phyloP scores from a whole-genome alignment of 2,113 vertebrate species.

The Burhinus oedicnemus region DNA sequence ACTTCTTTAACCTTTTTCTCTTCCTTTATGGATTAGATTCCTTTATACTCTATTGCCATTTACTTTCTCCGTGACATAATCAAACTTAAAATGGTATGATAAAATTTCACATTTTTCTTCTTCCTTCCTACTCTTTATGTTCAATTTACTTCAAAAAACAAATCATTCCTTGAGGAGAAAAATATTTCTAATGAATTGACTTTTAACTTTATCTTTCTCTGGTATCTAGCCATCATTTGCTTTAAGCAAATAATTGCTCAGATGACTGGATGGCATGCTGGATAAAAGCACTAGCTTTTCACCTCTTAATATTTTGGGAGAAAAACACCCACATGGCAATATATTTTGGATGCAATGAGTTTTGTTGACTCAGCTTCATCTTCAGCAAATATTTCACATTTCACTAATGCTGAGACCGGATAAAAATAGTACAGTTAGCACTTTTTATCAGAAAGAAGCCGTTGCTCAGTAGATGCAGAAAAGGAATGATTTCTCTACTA shows the following conservation, averaged over 20 bases:
- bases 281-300: constrained; percentile 15
- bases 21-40: constrained; percentile 74
- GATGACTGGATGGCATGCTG: not conserved
- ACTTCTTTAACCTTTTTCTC: constrained; percentile 77
- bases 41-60: constrained; percentile 65
- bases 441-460: not conserved
- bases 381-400: not conserved
- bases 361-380: constrained; percentile 29
- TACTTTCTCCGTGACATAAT: constrained; percentile 70
- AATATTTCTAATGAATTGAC: constrained; percentile 50
- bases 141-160: constrained; percentile 55
- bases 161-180: constrained; percentile 57
- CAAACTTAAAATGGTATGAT: constrained; percentile 69
- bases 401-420: not conserved
- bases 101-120: constrained; percentile 62
- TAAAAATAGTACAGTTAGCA: not conserved
- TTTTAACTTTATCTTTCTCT: constrained; percentile 54
- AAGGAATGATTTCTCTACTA: not conserved
- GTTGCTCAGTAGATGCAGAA: not conserved
- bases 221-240: constrained; percentile 13
- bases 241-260: constrained; percentile 51
- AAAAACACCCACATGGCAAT: not conserved
- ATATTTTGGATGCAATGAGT: not conserved
- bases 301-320: not conserved
- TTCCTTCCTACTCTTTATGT: constrained; percentile 49